Evolutionary conservation across 2,113 vertebrate species (phyloP).

Genomic region (Cnemophilus loriae): DNA sequence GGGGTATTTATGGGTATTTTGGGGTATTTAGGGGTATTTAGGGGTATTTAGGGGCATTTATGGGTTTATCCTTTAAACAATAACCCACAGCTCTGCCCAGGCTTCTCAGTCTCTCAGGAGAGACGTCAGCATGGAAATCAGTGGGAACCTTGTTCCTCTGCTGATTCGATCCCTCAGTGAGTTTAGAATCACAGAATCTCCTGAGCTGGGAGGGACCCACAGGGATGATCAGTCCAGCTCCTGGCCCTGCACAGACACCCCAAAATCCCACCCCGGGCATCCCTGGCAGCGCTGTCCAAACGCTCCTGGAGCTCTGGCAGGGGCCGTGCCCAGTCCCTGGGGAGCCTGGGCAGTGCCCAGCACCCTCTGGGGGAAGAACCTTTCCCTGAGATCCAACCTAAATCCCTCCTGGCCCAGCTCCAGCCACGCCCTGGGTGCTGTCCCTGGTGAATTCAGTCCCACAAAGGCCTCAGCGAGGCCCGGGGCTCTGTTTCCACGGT

Average conservation of each 20-base stretch:
- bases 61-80: neutral
- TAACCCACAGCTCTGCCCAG: neutral
- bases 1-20: neutral
- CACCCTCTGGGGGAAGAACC: neutral
- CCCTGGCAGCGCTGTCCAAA: no score
- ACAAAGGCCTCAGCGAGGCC: rapidly evolving
- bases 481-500: neutral
- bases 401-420: neutral
- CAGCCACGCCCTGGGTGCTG: neutral
- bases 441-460: neutral
- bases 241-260: neutral
- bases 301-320: neutral
- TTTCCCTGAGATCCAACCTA: neutral
- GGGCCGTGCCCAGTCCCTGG: neutral
- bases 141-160: neutral
- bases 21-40: neutral
- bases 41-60: neutral
- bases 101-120: neutral
- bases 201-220: neutral
- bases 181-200: neutral
- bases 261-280: neutral
- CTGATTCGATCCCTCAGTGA: rapidly evolving
- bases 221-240: rapidly evolving
- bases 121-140: neutral
- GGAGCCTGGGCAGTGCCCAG: neutral